Base-by-base conservation (phyloP, 2,888 invertebrate genomes). In the Melanostoma mellinum region DNA sequence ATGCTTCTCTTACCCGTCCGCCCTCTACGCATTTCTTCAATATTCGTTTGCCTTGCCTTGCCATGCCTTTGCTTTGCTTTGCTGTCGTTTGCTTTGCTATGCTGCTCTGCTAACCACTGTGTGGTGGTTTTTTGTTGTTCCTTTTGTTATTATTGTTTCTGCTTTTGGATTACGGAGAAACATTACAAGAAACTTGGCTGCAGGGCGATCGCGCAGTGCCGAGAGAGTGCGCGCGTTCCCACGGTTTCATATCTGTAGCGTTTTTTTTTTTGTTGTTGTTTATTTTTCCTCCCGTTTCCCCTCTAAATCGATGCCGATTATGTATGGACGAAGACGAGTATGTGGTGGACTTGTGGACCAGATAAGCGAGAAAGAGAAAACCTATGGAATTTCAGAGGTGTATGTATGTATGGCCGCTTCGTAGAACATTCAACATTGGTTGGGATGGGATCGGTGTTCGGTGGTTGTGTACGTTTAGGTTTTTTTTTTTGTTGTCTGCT, bases 181-280 rank as follows among this genome's bases (percentile, higher is more conserved):
- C 79, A 84, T 84, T 84, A 75, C 84, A 84, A 84, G 79, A 84
- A 79, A 84, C 79, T 79, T 79, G 78, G 71, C 74, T 75, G 79
- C 84, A 84, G 79, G 84, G 84, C 79, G 74, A 84, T 75, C 79
- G 84, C 84, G 84, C 84, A 79, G 84, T 84, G 84, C 33, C 79
- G 74, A 79, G 84, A 84, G 84, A 68, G 84, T 71, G 84, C 78
- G 84, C 84, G 84, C 84, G 79, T 84, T 84, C 84, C 84, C 84
- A 84, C 84, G 84, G 84, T 84, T 84, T 84, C 84, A 84, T 84
- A 84, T 84, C 84, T 84, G 84, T 84, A 79, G 84, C 84, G 84
- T 74, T 71, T 71, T 60, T 75, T 79, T 78, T 42, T 61, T 53
- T 44, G 61, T 53, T 38, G 33, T 60, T 46, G 55, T 69, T 60